These are phyloP conservation scores for Epinephelus awoara DNA, from an alignment of 2,797 vertebrate genomes.

Conservation along the genomic window DNA sequence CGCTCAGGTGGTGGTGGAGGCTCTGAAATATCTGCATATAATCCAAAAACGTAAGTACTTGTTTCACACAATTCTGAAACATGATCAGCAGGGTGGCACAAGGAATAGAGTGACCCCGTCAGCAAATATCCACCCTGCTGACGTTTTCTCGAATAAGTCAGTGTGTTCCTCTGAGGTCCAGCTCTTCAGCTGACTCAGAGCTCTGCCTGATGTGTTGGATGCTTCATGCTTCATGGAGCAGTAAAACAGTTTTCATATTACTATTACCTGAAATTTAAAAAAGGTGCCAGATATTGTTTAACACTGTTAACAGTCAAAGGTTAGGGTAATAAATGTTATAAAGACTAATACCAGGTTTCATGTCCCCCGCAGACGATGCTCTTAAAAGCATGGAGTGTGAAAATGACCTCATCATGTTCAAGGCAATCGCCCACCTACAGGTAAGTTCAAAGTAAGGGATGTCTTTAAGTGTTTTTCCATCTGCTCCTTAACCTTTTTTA, in stretches of 20 bases:
- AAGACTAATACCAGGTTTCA: not conserved
- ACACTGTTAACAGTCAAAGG: not conserved
- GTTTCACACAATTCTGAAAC: not conserved
- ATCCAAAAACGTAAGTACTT: constrained; percentile 88
- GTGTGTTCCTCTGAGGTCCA: not conserved
- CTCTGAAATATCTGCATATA: constrained; percentile 87
- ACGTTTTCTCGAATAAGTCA: not conserved
- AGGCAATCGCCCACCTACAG: constrained; percentile 90
- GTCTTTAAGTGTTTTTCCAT: not conserved
- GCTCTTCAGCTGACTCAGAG: not conserved
- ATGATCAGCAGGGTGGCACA: not conserved
- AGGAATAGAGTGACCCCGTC: not conserved
- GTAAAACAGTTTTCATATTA: not conserved
- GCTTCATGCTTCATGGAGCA: not conserved
- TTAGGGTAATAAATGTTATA: not conserved
- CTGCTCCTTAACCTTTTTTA: not conserved
- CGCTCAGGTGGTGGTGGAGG: constrained; percentile 89
- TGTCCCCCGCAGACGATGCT: constrained; percentile 82
- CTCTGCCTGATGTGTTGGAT: not conserved
- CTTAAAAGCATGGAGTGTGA: constrained; percentile 89
- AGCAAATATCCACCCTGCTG: not conserved
- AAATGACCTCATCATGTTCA: constrained; percentile 89
- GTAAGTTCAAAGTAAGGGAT: constrained; percentile 62
- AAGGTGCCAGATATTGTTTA: not conserved
- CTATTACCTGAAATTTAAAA: not conserved